These are phyloP conservation scores for Parochlus steinenii DNA, from an alignment of 2,888 invertebrate species.

Conservation along the genomic window DNA sequence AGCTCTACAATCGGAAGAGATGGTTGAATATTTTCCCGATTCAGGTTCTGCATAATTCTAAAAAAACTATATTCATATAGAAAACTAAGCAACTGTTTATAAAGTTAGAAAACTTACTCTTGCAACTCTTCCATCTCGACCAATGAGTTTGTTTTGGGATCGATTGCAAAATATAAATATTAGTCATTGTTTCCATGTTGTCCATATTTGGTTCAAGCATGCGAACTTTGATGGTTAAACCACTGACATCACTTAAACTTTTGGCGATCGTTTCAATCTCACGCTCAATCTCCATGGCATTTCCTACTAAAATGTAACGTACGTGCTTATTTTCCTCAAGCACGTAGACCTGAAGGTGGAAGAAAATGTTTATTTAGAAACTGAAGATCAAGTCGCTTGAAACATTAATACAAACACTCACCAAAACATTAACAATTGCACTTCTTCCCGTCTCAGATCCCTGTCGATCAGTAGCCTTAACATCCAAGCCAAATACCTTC, in stretches of 20 bases:
- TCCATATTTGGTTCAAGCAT: constrained; percentile 53
- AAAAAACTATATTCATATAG: no score
- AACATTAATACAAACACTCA: constrained; percentile 29
- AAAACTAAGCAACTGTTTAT: no score
- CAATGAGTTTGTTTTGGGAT: constrained; percentile 62
- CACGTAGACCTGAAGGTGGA: constrained; percentile 75
- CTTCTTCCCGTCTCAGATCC: constrained; percentile 71
- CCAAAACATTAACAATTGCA: constrained; percentile 71
- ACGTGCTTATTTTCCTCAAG: constrained; percentile 67
- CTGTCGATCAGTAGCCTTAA: constrained; percentile 66
- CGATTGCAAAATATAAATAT: constrained; percentile 71
- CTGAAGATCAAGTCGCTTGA: background rate
- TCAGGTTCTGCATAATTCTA: constrained; percentile 46
- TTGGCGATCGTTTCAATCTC: constrained; percentile 51
- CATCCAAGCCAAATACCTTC: constrained; percentile 69
- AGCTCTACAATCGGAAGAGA: constrained; percentile 48
- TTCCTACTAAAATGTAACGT: constrained; percentile 58
- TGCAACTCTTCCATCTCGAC: constrained; percentile 65
- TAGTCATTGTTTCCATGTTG: constrained; percentile 52
- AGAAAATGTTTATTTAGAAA: no score
- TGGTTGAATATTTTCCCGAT: constrained; percentile 41
- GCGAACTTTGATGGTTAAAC: constrained; percentile 59
- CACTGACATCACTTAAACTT: constrained; percentile 54
- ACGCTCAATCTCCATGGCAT: constrained; percentile 58
- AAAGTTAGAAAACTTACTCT: constrained; percentile 55